Evolutionary conservation across 2,113 vertebrate genomes (phyloP).

Genomic region (Myiozetetes cayanensis): DNA sequence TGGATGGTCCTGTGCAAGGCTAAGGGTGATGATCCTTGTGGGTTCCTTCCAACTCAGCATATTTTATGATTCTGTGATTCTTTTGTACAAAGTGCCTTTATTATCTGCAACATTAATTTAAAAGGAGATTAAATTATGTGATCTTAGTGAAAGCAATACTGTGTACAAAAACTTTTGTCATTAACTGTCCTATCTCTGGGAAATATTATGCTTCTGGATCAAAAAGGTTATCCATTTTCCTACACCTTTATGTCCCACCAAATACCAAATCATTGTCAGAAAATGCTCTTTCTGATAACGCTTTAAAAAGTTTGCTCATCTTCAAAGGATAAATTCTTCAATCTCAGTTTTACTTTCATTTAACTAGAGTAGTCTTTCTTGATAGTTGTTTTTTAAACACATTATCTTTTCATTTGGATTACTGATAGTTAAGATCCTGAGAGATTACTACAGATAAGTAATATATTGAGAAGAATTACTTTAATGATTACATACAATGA

Average conservation of each 20-base stretch:
- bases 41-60: not conserved
- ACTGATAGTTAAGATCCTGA: not conserved
- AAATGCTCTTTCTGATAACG: not conserved
- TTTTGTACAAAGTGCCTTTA: not conserved
- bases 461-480: not conserved
- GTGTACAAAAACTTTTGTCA: not conserved
- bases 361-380: not conserved
- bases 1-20: not conserved
- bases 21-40: not conserved
- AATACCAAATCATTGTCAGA: not conserved
- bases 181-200: not conserved
- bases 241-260: not conserved
- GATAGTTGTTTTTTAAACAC: not conserved
- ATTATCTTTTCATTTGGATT: not conserved
- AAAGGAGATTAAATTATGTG: not conserved
- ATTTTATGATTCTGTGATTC: not conserved
- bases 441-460: not conserved
- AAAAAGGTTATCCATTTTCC: not conserved
- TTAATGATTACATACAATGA: not conserved
- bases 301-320: not conserved
- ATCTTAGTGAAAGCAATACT: not conserved
- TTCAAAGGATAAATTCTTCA: not conserved
- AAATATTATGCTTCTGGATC: not conserved
- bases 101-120: not conserved
- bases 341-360: not conserved